Percentiles rank a stretch among this genome's conserved stretches.
These are phyloP conservation scores for Formica exsecta DNA, from an alignment of 1,140 invertebrate genomes.

Conservation along the genomic window DNA sequence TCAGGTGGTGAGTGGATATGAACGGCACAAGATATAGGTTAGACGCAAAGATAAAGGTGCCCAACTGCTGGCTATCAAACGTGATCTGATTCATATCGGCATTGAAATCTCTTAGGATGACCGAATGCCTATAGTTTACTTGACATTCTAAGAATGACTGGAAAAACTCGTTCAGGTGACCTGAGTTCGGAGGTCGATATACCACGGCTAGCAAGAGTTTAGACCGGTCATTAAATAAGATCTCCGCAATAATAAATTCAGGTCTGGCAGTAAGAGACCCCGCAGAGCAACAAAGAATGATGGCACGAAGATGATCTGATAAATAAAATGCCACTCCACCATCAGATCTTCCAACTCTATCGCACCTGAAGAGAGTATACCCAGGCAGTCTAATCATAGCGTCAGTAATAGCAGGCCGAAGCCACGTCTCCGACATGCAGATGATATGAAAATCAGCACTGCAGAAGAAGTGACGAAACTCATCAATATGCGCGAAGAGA, in stretches of 20 bases:
- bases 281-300: neutral
- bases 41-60: too few relatives aligned
- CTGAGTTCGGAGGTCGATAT: neutral
- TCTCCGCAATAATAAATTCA: neutral
- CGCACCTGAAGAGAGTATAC: too few relatives aligned
- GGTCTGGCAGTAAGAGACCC: neutral
- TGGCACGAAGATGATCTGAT: neutral
- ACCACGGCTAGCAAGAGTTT: neutral
- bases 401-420: neutral
- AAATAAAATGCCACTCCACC: neutral
- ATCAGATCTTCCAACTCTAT: neutral
- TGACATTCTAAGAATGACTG: neutral
- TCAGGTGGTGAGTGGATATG: too few relatives aligned
- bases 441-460: neutral
- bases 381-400: neutral
- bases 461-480: neutral
- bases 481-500: neutral
- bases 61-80: too few relatives aligned
- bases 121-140: neutral
- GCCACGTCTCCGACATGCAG: neutral
- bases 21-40: too few relatives aligned
- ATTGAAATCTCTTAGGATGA: too few relatives aligned
- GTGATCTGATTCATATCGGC: too few relatives aligned
- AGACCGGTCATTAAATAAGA: fast-evolving
- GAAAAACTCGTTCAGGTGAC: neutral